phyloP scores from a whole-genome alignment of 1,140 invertebrate genomes.

The Hyposmocoma kahamanoa region DNA sequence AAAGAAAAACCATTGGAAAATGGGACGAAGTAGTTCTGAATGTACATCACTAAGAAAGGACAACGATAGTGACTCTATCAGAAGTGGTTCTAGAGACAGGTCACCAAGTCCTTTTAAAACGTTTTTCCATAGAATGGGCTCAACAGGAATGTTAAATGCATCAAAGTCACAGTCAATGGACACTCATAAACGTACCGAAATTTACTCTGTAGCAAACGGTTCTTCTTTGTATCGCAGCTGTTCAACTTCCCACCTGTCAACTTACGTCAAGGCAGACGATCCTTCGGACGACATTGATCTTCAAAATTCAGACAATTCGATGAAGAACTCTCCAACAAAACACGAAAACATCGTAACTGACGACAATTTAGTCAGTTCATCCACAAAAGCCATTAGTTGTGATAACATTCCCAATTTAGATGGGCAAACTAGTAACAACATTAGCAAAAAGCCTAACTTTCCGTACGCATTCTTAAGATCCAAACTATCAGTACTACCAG shows the following conservation, averaged over 20 bases:
- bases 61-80: slow-evolving; percentile 58
- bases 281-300: slow-evolving; percentile 84
- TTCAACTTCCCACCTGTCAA: slow-evolving; percentile 83
- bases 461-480: slow-evolving; percentile 86
- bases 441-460: slow-evolving; percentile 78
- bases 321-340: slow-evolving; percentile 48
- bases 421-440: slow-evolving; percentile 49
- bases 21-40: slow-evolving; percentile 67
- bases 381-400: slow-evolving; percentile 77
- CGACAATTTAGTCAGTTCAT: slow-evolving; percentile 61
- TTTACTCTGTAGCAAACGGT: slow-evolving; percentile 67
- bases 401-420: slow-evolving; percentile 76
- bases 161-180: slow-evolving; percentile 70
- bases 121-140: slow-evolving; percentile 84
- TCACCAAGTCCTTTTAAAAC: slow-evolving; percentile 81
- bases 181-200: slow-evolving; percentile 54
- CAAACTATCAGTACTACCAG: slow-evolving; percentile 82
- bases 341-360: slow-evolving; percentile 40
- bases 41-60: slow-evolving; percentile 61
- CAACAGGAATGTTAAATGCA: slow-evolving; percentile 82
- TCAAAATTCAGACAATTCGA: slow-evolving; percentile 65
- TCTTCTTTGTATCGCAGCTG: slow-evolving; percentile 81
- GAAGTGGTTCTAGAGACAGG: slow-evolving; percentile 67
- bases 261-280: slow-evolving; percentile 86
- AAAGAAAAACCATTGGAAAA: slow-evolving; percentile 71